A percentile compares a stretch with the other conserved stretches of the same genome.
Evolutionary conservation across 2,113 vertebrate genomes (phyloP).

Genomic region (Hippoglossus stenolepis): DNA sequence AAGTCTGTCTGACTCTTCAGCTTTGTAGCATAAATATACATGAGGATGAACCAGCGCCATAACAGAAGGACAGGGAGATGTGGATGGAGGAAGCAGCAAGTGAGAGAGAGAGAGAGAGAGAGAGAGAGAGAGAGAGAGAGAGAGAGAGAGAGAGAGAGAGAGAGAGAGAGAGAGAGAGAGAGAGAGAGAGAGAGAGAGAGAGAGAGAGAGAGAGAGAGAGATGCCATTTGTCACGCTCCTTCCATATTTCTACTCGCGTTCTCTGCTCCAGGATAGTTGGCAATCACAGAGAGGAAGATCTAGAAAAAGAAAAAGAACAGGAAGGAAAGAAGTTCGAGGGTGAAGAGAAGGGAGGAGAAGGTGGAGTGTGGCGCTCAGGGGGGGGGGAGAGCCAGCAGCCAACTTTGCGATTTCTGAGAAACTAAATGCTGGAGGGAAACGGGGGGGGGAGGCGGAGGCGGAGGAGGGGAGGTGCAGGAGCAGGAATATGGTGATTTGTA

Average conservation of each 20-base stretch:
- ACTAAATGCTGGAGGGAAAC: conserved; percentile 70
- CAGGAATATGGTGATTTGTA: conserved; percentile 51
- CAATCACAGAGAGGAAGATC: conserved; percentile 41
- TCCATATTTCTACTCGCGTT: conserved; percentile 33
- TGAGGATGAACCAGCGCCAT: conserved; percentile 72
- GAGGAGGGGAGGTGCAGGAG: conserved; percentile 4
- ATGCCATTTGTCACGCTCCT: conserved; percentile 39
- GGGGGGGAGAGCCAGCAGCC: not conserved
- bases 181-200: not conserved
- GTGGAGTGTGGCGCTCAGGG: conserved; percentile 24
- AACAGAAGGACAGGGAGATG: conserved; percentile 61
- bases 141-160: conserved; percentile 16
- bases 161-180: conserved; percentile 21
- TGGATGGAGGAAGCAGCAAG: conserved; percentile 18
- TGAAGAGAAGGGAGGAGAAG: conserved; percentile 8
- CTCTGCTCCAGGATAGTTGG: conserved; percentile 33
- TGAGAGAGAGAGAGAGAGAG: conserved; percentile 13
- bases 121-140: not conserved
- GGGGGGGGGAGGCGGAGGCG: conserved; percentile 11
- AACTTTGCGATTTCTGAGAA: conserved; percentile 54
- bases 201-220: conserved; percentile 34
- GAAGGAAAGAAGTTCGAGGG: conserved; percentile 6
- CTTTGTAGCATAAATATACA: conserved; percentile 79
- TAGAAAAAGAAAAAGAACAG: not conserved
- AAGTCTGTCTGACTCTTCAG: conserved; percentile 72